Base-by-base conservation (phyloP, 1,140 invertebrate genomes). In the Andrena cerasifolii region DNA sequence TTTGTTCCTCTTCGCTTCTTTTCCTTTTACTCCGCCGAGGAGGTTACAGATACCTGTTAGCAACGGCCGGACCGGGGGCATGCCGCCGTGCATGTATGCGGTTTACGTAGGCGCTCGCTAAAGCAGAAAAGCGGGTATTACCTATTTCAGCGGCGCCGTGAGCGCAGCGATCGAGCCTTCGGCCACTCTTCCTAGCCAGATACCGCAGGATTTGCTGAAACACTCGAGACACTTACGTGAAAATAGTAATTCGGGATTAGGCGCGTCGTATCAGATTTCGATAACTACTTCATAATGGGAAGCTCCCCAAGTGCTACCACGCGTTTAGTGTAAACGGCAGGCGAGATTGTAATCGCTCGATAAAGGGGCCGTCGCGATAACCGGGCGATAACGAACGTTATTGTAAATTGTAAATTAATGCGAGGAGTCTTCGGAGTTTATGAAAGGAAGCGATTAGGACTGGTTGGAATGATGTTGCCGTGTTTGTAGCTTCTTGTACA, bases 1-100 rank as follows among this genome's bases (percentile, higher is more conserved):
- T 86, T 81, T 80, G 78, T 79, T 79, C 70, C 78, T 70, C 74
- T 63, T 79, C 72, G 71, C 81, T 53, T 82, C 53, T 75, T 63
- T 78, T 58, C 40, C 77, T 79, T 71, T 70, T 63, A 49, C 61
- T 76, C 79, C 0, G 26, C 24, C 49, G 73, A 58, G 66, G 65
- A 59, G 63, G 73, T 76, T 76, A 47, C 53, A 54, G 43, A 51
- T 49, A 54, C 53, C 53, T 62, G 73, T 68, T 76, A 68, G 31
- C 43, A 40, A 40, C 36, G 36, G 58, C 68, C 73, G 65, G 26
- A 12, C n/a, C 14, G 4, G 10, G n/a, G 14, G 18, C 43, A 56
- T 43, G 36, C 36, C n/a, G n/a, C n/a, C n/a, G 51, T 28, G 24
- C 18, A 14, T 61, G 16, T 6, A 3, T 47, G 43, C 31, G n/a